phyloP scores from a whole-genome alignment of 1,140 invertebrate species.

The Rhizoglyphus robini region DNA sequence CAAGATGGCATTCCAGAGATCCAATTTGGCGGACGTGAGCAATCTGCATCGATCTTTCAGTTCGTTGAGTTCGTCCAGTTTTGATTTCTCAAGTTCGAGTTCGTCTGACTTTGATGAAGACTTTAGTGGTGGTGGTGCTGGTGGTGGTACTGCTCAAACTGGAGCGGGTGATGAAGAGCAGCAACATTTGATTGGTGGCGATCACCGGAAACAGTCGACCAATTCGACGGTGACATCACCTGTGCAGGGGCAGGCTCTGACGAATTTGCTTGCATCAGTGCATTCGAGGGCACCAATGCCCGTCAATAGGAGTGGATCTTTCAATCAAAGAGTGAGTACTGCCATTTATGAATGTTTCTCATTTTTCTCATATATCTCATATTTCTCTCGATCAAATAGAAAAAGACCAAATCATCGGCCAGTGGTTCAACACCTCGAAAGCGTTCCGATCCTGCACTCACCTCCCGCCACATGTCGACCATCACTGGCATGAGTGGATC shows the following conservation, averaged over 20 bases:
- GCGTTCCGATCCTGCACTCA: conserved; percentile 13
- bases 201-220: neutral
- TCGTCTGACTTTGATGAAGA: neutral
- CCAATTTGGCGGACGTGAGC: neutral
- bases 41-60: neutral
- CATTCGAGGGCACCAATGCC: neutral
- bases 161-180: too few species aligned
- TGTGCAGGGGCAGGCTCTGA: too few species aligned
- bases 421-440: conserved; percentile 4
- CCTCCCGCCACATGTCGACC: neutral
- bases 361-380: neutral
- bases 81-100: conserved; percentile 2
- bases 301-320: conserved; percentile 1
- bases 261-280: too few species aligned
- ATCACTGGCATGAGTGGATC: neutral
- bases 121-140: too few species aligned
- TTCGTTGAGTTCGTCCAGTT: conserved; percentile 3
- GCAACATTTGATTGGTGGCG: too few species aligned
- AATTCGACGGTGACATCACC: neutral
- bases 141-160: too few species aligned
- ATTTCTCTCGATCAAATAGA: conserved; percentile 3
- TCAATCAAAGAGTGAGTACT: conserved; percentile 6
- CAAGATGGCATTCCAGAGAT: too few species aligned
- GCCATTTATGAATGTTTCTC: neutral
- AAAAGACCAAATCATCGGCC: conserved; percentile 5